These are phyloP conservation scores for Pharmacophagus antenor DNA, from an alignment of 2,888 invertebrate species.

Conservation along the genomic window DNA sequence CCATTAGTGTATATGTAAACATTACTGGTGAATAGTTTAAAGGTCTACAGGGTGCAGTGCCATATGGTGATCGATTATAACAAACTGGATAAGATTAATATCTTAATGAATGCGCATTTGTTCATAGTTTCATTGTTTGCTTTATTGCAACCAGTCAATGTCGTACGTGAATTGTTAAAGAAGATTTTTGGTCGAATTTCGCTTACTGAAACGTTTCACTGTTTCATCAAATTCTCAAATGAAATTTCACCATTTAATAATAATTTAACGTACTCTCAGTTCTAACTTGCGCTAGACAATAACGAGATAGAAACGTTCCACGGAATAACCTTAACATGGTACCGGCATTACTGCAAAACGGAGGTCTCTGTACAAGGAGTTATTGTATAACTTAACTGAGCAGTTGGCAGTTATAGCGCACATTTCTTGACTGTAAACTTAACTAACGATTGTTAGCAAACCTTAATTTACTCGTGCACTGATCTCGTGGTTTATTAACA, in stretches of 20 bases:
- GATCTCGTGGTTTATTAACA: constrained; percentile 5
- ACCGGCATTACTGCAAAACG: constrained; percentile 5
- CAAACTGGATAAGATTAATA: no score
- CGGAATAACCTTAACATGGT: constrained; percentile 21
- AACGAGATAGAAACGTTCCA: background rate
- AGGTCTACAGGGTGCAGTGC: no score
- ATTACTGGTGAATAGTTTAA: no score
- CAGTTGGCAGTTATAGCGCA: constrained; percentile 21
- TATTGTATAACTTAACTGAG: constrained; percentile 27
- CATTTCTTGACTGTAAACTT: constrained; percentile 24
- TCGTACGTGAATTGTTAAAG: no score
- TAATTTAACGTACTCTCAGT: background rate
- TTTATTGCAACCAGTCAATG: no score
- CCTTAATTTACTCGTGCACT: constrained; percentile 6
- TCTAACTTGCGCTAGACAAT: background rate
- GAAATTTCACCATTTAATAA: background rate
- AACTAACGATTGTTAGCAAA: constrained; percentile 16
- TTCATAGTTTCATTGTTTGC: no score
- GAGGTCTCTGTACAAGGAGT: constrained; percentile 26
- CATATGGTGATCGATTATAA: no score
- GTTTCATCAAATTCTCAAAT: background rate
- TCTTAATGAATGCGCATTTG: no score
- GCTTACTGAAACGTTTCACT: background rate
- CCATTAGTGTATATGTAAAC: no score
- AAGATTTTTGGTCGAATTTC: background rate